These are phyloP conservation scores for Malacoraja senta DNA, from an alignment of 2,797 vertebrate species.

Conservation along the genomic window DNA sequence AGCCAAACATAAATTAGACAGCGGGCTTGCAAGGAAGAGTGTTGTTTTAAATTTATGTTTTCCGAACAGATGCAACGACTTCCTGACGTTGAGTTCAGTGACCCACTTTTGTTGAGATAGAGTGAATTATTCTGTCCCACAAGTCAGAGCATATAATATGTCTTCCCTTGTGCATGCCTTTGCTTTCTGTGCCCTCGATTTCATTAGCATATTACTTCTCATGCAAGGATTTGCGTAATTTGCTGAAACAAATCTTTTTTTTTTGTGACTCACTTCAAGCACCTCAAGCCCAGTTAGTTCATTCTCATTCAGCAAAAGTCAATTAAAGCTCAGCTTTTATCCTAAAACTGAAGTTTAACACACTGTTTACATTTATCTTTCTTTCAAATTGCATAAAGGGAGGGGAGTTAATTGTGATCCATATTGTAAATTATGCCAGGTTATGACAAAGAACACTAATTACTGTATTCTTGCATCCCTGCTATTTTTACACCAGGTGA, in stretches of 20 bases:
- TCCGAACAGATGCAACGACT: background rate
- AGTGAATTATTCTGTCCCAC: background rate
- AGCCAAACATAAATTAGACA: slow-evolving; percentile 29
- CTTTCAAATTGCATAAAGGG: background rate
- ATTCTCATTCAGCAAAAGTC: background rate
- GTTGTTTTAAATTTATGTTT: background rate
- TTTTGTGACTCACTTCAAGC: background rate
- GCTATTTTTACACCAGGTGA: slow-evolving; percentile 25
- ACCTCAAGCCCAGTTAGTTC: background rate
- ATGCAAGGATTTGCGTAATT: background rate
- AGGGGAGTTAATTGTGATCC: background rate
- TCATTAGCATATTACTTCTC: slow-evolving; percentile 14
- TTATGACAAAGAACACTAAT: slow-evolving; percentile 23
- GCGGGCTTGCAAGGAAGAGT: background rate
- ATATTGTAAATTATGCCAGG: background rate
- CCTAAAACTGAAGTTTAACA: background rate
- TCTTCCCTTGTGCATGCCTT: background rate
- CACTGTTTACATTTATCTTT: background rate
- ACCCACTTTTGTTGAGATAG: slow-evolving; percentile 18
- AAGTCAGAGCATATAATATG: slow-evolving; percentile 7
- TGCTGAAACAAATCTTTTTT: background rate
- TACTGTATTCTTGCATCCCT: background rate
- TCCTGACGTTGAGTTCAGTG: slow-evolving; percentile 12
- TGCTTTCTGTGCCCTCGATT: background rate
- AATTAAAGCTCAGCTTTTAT: background rate